These are phyloP conservation scores for Rhynchopsitta pachyrhyncha DNA, from an alignment of 2,113 vertebrate species.

Conservation along the genomic window DNA sequence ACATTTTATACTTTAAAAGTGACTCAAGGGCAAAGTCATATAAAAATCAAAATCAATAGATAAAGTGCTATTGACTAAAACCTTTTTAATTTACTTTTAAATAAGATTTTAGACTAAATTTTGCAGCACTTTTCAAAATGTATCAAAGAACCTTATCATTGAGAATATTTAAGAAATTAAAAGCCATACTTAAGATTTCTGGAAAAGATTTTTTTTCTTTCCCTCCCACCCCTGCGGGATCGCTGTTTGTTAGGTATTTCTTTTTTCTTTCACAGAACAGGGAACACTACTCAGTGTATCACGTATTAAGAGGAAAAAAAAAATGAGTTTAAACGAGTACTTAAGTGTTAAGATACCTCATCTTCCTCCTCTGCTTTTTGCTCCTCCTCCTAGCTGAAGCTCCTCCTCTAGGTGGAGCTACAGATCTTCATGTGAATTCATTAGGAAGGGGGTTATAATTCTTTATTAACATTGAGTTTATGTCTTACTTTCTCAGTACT, in stretches of 20 bases:
- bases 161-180: background rate
- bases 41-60: constrained; percentile 11
- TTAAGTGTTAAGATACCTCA: background rate
- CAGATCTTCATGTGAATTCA: background rate
- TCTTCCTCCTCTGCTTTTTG: background rate
- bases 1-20: constrained; percentile 33
- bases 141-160: background rate
- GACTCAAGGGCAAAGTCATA: constrained; percentile 21
- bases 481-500: background rate
- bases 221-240: background rate
- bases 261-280: background rate
- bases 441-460: background rate
- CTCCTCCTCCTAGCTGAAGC: background rate
- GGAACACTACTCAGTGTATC: background rate
- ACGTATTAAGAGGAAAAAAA: background rate
- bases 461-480: background rate
- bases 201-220: background rate
- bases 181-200: background rate
- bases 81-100: background rate
- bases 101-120: background rate
- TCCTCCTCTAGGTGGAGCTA: constrained; percentile 8
- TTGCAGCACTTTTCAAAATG: background rate
- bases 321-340: background rate
- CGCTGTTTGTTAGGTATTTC: background rate
- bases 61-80: background rate